Conservation (phyloP, 2,888 invertebrate species). For the Epinotia brunnichana region DNA sequence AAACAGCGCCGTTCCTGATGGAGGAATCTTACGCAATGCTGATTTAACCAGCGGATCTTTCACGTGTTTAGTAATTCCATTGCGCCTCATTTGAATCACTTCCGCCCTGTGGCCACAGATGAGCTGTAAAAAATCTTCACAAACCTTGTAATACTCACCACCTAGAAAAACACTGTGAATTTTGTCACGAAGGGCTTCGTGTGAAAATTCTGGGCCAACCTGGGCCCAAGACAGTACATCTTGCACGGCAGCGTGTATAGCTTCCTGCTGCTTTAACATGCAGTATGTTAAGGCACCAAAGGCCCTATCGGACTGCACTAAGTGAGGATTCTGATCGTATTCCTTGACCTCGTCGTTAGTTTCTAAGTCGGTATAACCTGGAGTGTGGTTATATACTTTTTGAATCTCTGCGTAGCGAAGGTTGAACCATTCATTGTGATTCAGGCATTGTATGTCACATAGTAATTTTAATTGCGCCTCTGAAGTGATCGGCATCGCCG, state of each 20-base stretch:
- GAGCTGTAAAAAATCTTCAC: slow-evolving; percentile 16
- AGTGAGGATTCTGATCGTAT: neutral
- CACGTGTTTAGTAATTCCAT: slow-evolving; percentile 8
- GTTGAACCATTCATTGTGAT: neutral
- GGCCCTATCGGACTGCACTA: slow-evolving; percentile 5
- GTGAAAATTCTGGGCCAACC: neutral
- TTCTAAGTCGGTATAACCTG: neutral
- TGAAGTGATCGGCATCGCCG: neutral
- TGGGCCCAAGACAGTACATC: neutral
- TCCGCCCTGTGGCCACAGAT: slow-evolving; percentile 4
- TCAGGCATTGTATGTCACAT: neutral
- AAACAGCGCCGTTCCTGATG: neutral
- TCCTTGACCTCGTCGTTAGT: slow-evolving; percentile 4
- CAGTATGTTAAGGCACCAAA: neutral
- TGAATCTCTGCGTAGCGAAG: neutral
- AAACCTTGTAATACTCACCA: slow-evolving; percentile 1
- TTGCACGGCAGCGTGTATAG: neutral
- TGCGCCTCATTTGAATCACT: slow-evolving; percentile 8
- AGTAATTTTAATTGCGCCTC: neutral
- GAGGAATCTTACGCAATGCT: slow-evolving; percentile 17
- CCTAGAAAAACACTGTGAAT: neutral
- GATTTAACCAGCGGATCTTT: slow-evolving; percentile 23
- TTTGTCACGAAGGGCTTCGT: neutral
- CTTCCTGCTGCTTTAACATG: slow-evolving; percentile 3
- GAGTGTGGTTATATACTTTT: neutral